Base-by-base conservation (phyloP, 2,113 vertebrate genomes). In the Pteropus alecto region DNA sequence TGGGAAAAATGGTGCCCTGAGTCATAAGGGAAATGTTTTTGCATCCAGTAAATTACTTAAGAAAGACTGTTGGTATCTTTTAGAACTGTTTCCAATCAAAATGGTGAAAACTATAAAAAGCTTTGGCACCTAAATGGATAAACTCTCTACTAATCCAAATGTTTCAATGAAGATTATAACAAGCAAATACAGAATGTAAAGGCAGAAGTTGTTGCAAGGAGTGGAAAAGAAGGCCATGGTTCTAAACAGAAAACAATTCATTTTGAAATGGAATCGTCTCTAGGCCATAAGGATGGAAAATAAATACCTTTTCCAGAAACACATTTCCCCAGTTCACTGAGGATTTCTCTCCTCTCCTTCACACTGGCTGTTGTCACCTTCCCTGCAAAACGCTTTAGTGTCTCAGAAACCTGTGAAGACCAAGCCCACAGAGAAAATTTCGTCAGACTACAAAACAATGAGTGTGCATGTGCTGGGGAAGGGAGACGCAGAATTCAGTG, bases 331-430 rank as follows among this genome's bases (percentile, higher is more conserved):
- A 99, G 98, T 67, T 99, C 99, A 58, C 97, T 98, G 28, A 99
- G 99, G 96, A 99, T 99, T 95, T 99, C 99, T 96, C 99, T 99
- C 6, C 99, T 98, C 79, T 99, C 99, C 93, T 99, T 99, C 97
- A 99, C 98, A 3, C 99, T 99, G 86, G 99, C 99, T 96, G 99
- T 99, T 0, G 99, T 99, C 61, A 99, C 99, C 86, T 99, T 99
- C 9, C 98, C 98, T 0, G 99, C 99, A 98, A 99, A 99, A 87
- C 99, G 99, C 98, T 99, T 99, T 97, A 99, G 98, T 0, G 99
- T 99, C 43, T 99, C 99, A 28, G 99, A 99, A 98, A 99, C 99
- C 99, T 99, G 94, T 33, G 33, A 95, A 98, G 92, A 92, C 14
- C 88, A 96, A 96, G 22, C 7, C 90, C 84, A 96, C n/a, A 88